Percentiles rank a stretch among this genome's conserved stretches.
These are phyloP conservation scores for Euschistus heros DNA, from an alignment of 1,140 invertebrate species.

Conservation along the genomic window DNA sequence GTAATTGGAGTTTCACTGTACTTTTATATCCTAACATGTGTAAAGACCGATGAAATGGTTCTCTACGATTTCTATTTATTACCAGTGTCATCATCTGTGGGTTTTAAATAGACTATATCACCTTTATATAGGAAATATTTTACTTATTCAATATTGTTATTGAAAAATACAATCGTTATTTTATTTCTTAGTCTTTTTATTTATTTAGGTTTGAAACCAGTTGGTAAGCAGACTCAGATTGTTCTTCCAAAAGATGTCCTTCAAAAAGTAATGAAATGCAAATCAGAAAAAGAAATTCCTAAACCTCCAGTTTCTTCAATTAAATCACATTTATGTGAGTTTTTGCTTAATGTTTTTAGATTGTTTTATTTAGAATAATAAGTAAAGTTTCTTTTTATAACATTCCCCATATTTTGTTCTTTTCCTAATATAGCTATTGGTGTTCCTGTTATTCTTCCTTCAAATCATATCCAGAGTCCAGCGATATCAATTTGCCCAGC, in stretches of 20 bases:
- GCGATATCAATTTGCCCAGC: not conserved
- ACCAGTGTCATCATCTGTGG: too few species aligned
- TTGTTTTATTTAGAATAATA: too few species aligned
- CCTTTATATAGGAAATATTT: too few species aligned
- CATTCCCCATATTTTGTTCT: not conserved
- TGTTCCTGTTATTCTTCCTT: constrained; percentile 1
- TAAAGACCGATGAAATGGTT: too few species aligned
- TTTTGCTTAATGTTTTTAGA: too few species aligned
- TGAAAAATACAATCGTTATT: too few species aligned
- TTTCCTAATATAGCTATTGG: not conserved
- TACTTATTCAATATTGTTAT: too few species aligned
- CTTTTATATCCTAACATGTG: too few species aligned
- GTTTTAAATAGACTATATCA: too few species aligned
- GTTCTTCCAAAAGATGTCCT: constrained; percentile 18
- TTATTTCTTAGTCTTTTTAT: constrained; percentile 6
- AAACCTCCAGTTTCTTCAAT: not conserved
- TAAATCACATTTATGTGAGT: not conserved
- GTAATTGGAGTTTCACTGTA: too few species aligned
- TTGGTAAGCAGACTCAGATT: constrained; percentile 9
- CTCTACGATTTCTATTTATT: too few species aligned
- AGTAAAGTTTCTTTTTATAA: too few species aligned
- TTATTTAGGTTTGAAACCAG: constrained; percentile 18
- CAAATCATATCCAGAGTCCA: constrained; percentile 1
- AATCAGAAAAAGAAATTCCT: not conserved
- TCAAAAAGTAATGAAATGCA: constrained; percentile 19